Percentiles rank a stretch among this genome's conserved stretches.
Evolutionary conservation across 1,140 invertebrate genomes (phyloP).

Genomic region (Dinoponera quadriceps): DNA sequence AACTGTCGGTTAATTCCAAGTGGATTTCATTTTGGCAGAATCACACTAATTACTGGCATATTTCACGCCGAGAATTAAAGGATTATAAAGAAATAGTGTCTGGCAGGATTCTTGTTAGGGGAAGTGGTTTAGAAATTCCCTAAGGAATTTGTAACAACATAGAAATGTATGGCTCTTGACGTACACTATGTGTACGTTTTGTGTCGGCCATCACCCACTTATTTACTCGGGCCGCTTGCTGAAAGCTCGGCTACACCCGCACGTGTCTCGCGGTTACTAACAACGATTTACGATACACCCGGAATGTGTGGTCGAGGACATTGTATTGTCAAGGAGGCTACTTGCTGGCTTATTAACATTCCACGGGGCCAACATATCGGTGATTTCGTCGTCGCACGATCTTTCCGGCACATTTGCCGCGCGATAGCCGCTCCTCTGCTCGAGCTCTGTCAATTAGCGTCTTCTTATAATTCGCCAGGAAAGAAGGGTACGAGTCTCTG

Average conservation of each 20-base stretch:
- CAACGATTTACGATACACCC: constrained; percentile 42
- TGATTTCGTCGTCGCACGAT: constrained; percentile 47
- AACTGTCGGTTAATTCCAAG: not conserved
- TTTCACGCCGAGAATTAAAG: not conserved
- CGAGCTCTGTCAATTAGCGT: constrained; percentile 44
- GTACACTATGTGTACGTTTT: not conserved
- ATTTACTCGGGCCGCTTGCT: constrained; percentile 24
- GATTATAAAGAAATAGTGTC: not conserved
- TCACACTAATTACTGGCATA: not conserved
- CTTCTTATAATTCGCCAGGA: not conserved
- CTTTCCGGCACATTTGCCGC: constrained; percentile 35
- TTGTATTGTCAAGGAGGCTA: constrained; percentile 46
- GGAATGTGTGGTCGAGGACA: constrained; percentile 49
- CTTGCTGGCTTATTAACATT: constrained; percentile 62
- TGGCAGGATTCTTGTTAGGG: not conserved
- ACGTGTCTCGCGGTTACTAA: constrained; percentile 45
- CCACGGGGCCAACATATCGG: constrained; percentile 66
- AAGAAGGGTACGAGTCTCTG: not conserved
- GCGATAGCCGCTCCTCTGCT: not conserved
- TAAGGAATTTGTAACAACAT: constrained; percentile 5
- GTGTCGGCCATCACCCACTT: constrained; percentile 11
- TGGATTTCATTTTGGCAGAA: not conserved
- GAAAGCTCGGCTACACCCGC: constrained; percentile 37
- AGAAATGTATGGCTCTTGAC: constrained; percentile 13
- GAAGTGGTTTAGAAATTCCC: not conserved